Base-by-base conservation (phyloP, 1,140 invertebrate species). In the Zaprionus kolodkinae region DNA sequence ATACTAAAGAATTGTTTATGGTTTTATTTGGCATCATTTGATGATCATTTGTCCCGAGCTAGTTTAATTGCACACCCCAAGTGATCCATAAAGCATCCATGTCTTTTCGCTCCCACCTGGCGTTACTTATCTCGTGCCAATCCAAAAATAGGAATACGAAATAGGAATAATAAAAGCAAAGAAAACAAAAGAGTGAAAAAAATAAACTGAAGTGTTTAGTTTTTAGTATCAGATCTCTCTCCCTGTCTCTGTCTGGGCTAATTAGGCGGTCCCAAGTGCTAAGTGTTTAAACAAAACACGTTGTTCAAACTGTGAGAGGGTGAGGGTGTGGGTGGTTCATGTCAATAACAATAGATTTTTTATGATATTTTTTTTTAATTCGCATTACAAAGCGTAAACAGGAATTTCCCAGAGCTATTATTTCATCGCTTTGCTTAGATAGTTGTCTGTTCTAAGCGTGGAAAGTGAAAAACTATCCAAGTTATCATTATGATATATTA, bases 321-420 rank as follows among this genome's bases (percentile, higher is more conserved):
- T 15, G 12, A 43, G 40, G 7, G 40, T 6, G 45, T 25, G 17
- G 17, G 17, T 25, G 6, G 45, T 55, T 25, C 15, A 13, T 30
- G 43, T 35, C 60, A 62, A 62, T 62, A 62, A 43, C 15, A 50
- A 50, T 50, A 50, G 45, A 25, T 25, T 50, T 25, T 50, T 45
- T 45, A 45, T 45, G n/a, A 7, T 12, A 6, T 6, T 50, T 15
- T 6, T 50, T 15, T 15, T 17, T 50, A 12, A n/a, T 25, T 21
- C 3, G 21, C 2, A 2, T 12, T 25, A 50, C 45, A 25, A 50
- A 5, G 17, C 17, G 15, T 3, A 45, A n/a, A 21, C 10, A 21
- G 52, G 52, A 55, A 21, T 65, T 65, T 65, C 63, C 63, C 63
- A 65, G 63, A 40, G 12, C 11, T 10, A 43, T 65, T 40, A 65